Percentiles rank a stretch among this genome's conserved stretches.
Conservation (phyloP, 2,888 invertebrate species). For the Euclidia mi region DNA sequence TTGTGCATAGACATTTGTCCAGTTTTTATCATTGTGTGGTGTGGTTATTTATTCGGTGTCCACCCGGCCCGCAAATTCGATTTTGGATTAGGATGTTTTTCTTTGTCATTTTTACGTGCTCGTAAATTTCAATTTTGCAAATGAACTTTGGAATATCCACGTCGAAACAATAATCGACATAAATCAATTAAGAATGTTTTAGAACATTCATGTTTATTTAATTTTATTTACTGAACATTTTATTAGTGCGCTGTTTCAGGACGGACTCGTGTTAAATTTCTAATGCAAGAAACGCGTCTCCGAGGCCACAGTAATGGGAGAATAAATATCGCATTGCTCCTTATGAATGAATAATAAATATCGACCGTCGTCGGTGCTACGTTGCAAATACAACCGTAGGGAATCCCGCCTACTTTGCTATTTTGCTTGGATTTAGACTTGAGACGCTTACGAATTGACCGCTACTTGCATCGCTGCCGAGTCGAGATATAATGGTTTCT, state of each 20-base stretch:
- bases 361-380: constrained; percentile 65
- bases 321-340: constrained; percentile 85
- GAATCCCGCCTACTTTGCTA: constrained; percentile 57
- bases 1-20: constrained; percentile 59
- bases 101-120: constrained; percentile 10
- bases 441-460: constrained; percentile 49
- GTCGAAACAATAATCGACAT: constrained; percentile 19
- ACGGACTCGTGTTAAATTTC: constrained; percentile 78
- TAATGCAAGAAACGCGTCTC: constrained; percentile 82
- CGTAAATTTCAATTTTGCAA: constrained; percentile 4
- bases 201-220: constrained; percentile 58
- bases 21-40: constrained; percentile 63
- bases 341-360: constrained; percentile 86
- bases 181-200: constrained; percentile 31
- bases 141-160: constrained; percentile 8
- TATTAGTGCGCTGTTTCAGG: constrained; percentile 60
- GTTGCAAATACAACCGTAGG: constrained; percentile 70
- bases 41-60: constrained; percentile 62
- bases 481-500: constrained; percentile 33
- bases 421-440: constrained; percentile 52
- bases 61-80: constrained; percentile 55
- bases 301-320: constrained; percentile 80
- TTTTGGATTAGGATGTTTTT: constrained; percentile 51
- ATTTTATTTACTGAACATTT: constrained; percentile 64
- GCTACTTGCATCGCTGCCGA: constrained; percentile 20